Conservation (phyloP, 2,113 vertebrate species). For the Pipra filicauda region DNA sequence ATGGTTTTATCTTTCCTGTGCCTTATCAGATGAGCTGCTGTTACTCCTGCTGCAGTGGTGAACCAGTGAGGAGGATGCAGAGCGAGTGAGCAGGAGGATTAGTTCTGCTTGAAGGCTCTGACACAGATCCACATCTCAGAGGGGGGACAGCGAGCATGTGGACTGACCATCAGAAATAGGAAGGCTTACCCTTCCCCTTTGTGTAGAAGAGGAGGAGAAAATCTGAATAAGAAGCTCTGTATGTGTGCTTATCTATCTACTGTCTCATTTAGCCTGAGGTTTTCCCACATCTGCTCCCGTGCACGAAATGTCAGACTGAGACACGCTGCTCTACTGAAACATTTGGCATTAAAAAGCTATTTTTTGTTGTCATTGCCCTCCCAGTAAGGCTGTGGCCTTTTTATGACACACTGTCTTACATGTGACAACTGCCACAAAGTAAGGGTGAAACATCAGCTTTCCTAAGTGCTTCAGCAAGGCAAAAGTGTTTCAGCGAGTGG, state of each 20-base stretch:
- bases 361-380: neutral
- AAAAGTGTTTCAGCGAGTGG: neutral
- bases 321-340: neutral
- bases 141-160: neutral
- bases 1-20: neutral
- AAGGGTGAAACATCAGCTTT: constrained; percentile 6
- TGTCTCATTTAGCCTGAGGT: neutral
- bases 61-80: neutral
- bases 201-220: neutral
- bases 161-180: neutral
- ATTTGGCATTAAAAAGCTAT: neutral
- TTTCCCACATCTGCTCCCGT: neutral
- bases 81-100: neutral
- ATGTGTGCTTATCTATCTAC: neutral
- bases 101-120: constrained; percentile 15
- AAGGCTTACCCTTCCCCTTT: neutral
- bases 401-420: neutral
- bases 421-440: neutral
- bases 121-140: neutral
- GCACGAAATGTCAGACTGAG: neutral
- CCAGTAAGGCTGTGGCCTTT: neutral
- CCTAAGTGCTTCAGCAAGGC: neutral
- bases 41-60: neutral
- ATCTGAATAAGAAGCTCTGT: constrained; percentile 7
- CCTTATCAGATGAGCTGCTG: neutral